Evolutionary conservation across 2,113 vertebrate genomes (phyloP).

Genomic region (Sterrhoptilus dennistouni): DNA sequence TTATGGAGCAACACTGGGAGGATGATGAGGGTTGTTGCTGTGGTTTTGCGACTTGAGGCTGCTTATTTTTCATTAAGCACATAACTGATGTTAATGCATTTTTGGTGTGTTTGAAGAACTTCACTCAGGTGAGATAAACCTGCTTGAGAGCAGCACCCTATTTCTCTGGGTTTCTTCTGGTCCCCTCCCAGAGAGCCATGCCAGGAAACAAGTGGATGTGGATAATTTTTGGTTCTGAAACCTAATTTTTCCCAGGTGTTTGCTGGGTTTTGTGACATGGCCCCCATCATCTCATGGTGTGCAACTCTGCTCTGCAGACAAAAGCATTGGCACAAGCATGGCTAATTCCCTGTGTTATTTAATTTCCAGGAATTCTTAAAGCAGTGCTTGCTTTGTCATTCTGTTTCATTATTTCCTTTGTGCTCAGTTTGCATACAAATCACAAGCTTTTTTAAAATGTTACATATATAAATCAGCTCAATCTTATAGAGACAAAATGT

Average conservation of each 20-base stretch:
- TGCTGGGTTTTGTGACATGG: background rate
- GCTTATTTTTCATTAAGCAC: background rate
- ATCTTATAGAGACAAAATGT: background rate
- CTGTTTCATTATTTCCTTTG: background rate
- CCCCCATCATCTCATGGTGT: background rate
- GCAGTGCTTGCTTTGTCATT: background rate
- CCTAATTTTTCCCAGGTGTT: background rate
- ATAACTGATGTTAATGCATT: background rate
- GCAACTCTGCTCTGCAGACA: background rate
- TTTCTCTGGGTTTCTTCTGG: background rate
- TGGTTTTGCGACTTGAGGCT: background rate
- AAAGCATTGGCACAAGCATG: background rate
- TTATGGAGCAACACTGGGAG: background rate
- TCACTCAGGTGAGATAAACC: background rate
- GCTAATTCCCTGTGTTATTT: background rate
- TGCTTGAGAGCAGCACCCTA: fast-evolving
- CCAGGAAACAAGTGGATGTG: background rate
- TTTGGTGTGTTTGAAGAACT: background rate
- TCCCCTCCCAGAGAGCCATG: background rate
- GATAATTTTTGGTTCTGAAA: background rate
- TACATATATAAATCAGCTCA: background rate
- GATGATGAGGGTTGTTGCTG: background rate
- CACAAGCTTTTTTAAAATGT: background rate
- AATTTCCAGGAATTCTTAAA: background rate
- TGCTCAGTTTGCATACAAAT: background rate